Evolutionary conservation across 2,888 invertebrate genomes (phyloP), one percentile per base, ranked within the genome.

Genomic region (Incurvaria masculella): DNA sequence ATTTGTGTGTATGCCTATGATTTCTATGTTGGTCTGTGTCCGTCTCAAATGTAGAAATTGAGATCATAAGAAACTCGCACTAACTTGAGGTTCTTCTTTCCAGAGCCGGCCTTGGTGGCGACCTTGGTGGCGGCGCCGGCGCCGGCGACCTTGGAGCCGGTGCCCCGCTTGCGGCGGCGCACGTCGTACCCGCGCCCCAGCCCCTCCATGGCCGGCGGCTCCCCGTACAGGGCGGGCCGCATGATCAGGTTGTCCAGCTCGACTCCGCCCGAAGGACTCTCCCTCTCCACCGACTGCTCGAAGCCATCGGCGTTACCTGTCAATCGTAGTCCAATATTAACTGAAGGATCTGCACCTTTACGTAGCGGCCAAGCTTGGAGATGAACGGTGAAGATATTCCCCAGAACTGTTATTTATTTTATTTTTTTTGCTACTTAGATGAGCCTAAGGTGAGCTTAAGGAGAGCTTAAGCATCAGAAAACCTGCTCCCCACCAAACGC

Each of bases 201-300:
- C 21, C 66, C 62, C 51, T 73, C 74, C 68, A 82, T 72, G 6
- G 81, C 74, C 20, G 80, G 79, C 10, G 83, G 82, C 57, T 83
- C 82, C 2, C 81, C 83, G 52, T 83, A 84, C 51, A 83, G 56
- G 59, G 84, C 83, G 10, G 83, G 81, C 56, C 84, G 80, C 72
- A 84, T 74, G 49, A 85, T 81, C 42, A 84, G 80, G 58, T 84
- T 84, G 59, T 84, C 82, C 27, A 83, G 63, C 52, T 73, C 75
- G 6, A 72, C 72, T 44, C 63, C 73, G 1, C 72, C 61, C 50
- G 69, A 68, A 2, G 69, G 63, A 17, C 68, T 61, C 51, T 75
- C 73, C 52, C 72, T 75, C 47, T 74, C 74, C 26, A 72, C 64
- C 26, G 63, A 63, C 49, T 72, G 74, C 49, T 75, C 78, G 53